Evolutionary conservation across 64 coral and sea anemone species (phyloP).

Genomic region (Montipora efflorescens): DNA sequence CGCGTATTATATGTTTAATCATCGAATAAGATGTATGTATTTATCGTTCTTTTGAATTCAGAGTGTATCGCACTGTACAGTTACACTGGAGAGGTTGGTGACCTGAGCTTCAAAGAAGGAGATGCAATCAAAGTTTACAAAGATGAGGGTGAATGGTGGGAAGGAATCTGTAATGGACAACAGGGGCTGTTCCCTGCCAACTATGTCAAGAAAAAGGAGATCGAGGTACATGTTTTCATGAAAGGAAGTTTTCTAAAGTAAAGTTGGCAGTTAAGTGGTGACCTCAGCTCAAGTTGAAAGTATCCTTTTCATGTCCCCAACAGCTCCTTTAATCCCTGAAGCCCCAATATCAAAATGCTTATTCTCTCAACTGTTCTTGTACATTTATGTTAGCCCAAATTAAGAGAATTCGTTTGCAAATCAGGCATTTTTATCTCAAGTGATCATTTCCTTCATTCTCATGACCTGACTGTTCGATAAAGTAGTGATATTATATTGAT

Average conservation of each 20-base stretch:
- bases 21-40: not conserved
- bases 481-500: too few relatives aligned
- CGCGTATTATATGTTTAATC: too few relatives aligned
- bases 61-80: constrained; percentile 92
- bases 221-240: constrained; percentile 68
- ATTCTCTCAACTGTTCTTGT: too few relatives aligned
- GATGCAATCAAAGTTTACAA: constrained; percentile 82
- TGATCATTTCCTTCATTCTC: too few relatives aligned
- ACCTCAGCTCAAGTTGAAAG: too few relatives aligned
- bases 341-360: too few relatives aligned
- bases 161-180: constrained; percentile 73
- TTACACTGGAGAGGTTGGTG: constrained; percentile 80
- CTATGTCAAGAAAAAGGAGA: constrained; percentile 94
- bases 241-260: not conserved
- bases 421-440: not conserved
- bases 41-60: not conserved
- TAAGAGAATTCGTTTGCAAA: not conserved
- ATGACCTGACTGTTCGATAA: too few relatives aligned
- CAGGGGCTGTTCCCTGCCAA: constrained; percentile 93
- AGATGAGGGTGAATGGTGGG: constrained; percentile 96
- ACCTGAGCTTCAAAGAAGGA: constrained; percentile 86
- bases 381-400: too few relatives aligned
- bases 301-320: too few relatives aligned
- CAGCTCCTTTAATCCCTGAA: too few relatives aligned
- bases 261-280: too few relatives aligned